Conservation (phyloP, 2,113 vertebrate species). For the Aythya baeri region DNA sequence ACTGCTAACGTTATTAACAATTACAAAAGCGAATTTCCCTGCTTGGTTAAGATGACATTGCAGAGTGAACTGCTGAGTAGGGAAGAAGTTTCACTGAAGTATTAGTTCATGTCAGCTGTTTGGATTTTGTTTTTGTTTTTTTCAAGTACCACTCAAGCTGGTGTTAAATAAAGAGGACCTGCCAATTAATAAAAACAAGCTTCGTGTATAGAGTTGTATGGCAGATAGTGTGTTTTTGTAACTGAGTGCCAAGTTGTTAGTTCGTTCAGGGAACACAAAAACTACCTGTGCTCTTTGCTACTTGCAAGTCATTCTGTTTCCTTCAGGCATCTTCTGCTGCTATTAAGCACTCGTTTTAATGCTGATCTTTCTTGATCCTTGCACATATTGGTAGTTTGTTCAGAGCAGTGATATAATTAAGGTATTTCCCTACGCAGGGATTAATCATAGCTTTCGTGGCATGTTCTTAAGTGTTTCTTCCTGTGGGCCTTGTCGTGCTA, state of each 20-base stretch:
- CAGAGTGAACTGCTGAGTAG: background rate
- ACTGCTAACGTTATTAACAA: background rate
- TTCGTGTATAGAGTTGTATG: background rate
- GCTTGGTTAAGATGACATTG: background rate
- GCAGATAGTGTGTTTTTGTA: background rate
- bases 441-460: background rate
- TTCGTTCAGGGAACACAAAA: background rate
- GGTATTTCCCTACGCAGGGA: background rate
- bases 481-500: background rate
- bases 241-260: background rate
- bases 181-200: background rate
- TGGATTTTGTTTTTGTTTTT: background rate
- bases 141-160: background rate
- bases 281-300: background rate
- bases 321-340: background rate
- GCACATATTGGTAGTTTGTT: background rate
- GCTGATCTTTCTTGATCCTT: background rate
- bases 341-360: background rate
- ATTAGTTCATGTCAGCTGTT: background rate
- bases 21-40: background rate
- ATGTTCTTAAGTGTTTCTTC: background rate
- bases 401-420: background rate
- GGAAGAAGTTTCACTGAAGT: background rate
- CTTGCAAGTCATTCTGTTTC: conserved; percentile 17
- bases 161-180: background rate